A percentile compares a stretch with the other conserved stretches of the same genome.
These are phyloP conservation scores for Dasysyrphus albostriatus DNA, from an alignment of 2,888 invertebrate species.

Conservation along the genomic window DNA sequence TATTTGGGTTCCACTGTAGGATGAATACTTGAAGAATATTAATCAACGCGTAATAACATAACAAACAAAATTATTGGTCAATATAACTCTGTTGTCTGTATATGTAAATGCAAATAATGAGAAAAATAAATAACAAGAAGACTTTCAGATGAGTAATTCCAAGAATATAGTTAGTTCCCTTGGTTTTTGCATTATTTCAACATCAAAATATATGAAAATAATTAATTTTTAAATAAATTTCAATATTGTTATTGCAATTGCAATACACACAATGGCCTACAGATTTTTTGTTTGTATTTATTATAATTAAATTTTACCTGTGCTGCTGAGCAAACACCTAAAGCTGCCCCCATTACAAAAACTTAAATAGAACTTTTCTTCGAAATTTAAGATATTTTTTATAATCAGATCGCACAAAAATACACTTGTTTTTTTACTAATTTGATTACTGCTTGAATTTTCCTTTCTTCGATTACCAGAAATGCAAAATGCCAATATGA, in stretches of 20 bases:
- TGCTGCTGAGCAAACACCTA: slow-evolving; percentile 82
- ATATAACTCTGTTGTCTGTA: neutral
- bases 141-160: neutral
- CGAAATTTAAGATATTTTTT: neutral
- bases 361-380: neutral
- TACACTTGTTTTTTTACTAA: neutral
- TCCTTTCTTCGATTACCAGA: too few relatives aligned
- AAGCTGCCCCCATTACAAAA: slow-evolving; percentile 80
- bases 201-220: too few relatives aligned
- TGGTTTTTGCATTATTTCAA: too few relatives aligned
- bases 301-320: slow-evolving; percentile 78
- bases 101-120: neutral
- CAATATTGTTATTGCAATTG: neutral
- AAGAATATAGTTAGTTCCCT: too few relatives aligned
- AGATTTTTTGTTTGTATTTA: neutral
- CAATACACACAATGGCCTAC: neutral
- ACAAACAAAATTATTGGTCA: neutral
- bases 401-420: neutral
- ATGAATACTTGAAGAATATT: neutral
- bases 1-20: neutral
- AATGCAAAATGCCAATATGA: too few relatives aligned
- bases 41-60: neutral
- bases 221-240: neutral
- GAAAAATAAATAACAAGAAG: neutral
- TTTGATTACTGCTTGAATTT: neutral